These are phyloP conservation scores for Hexactinellida sp. DNA, from an alignment of 37 sponge, comb jelly and placozoan genomes.

Conservation along the genomic window DNA sequence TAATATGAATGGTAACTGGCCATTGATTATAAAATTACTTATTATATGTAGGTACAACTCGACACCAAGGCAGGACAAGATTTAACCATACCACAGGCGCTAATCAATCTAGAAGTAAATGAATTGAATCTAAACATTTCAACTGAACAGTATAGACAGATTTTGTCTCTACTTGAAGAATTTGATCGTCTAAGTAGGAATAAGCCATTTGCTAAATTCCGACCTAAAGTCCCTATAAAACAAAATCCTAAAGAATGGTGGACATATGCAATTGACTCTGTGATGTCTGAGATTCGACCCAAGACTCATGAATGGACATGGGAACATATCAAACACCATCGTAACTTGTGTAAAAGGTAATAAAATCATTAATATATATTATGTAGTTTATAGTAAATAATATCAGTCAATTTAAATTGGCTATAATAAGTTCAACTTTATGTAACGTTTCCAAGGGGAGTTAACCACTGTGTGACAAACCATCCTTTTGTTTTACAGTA, in stretches of 20 bases:
- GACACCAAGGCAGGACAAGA: neutral
- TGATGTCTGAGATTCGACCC: conserved; percentile 35
- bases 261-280: conserved; percentile 51
- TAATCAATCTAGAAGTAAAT: neutral
- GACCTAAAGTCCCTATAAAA: neutral
- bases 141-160: neutral
- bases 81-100: neutral
- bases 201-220: neutral
- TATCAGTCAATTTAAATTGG: too few species aligned
- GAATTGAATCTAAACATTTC: conserved; percentile 9
- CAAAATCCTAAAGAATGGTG: conserved; percentile 36
- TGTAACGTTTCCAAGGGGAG: too few species aligned
- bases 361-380: too few species aligned
- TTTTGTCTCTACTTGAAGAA: neutral
- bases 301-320: neutral
- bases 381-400: too few species aligned
- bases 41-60: neutral
- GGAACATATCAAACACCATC: conserved; percentile 15
- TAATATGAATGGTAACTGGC: neutral
- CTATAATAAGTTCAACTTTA: too few species aligned
- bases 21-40: neutral
- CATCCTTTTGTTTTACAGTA: too few species aligned
- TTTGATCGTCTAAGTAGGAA: conserved; percentile 3
- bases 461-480: too few species aligned
- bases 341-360: neutral